phyloP scores from a whole-genome alignment of 2,113 vertebrate species.

The Chaetura pelagica region DNA sequence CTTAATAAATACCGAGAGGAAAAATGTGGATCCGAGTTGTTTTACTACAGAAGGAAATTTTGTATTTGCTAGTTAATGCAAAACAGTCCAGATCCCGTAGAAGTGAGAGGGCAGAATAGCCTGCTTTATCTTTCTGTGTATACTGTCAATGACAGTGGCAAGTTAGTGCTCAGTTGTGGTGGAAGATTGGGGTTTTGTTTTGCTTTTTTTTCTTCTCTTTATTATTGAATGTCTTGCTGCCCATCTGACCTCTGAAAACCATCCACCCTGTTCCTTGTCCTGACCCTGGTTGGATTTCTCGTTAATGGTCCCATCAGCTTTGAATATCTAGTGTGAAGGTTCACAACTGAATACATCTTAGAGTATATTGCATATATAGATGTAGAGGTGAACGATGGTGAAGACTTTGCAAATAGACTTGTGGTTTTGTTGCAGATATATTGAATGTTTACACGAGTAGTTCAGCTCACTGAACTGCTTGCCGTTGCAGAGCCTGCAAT shows the following conservation, averaged over 20 bases:
- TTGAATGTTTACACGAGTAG: fast-evolving
- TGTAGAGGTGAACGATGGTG: neutral
- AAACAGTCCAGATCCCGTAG: neutral
- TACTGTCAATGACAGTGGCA: neutral
- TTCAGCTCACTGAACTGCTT: neutral
- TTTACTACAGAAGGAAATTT: neutral
- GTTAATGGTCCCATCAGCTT: neutral
- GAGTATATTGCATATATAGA: neutral
- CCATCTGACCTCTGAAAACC: neutral
- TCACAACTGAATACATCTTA: neutral
- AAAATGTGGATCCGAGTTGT: neutral
- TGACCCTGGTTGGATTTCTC: neutral
- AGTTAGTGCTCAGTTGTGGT: neutral
- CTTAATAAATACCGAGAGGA: neutral
- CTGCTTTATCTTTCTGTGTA: neutral
- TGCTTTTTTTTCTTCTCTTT: no score
- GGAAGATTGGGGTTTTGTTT: neutral
- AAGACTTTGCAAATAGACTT: neutral
- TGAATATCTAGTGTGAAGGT: neutral
- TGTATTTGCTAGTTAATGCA: neutral
- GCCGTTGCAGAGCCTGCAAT: neutral
- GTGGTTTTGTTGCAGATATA: neutral
- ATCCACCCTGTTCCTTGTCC: neutral
- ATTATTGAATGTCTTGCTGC: neutral
- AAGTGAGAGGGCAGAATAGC: neutral